phyloP scores from a whole-genome alignment of 2,113 vertebrate species.

The Salvelinus sp. region DNA sequence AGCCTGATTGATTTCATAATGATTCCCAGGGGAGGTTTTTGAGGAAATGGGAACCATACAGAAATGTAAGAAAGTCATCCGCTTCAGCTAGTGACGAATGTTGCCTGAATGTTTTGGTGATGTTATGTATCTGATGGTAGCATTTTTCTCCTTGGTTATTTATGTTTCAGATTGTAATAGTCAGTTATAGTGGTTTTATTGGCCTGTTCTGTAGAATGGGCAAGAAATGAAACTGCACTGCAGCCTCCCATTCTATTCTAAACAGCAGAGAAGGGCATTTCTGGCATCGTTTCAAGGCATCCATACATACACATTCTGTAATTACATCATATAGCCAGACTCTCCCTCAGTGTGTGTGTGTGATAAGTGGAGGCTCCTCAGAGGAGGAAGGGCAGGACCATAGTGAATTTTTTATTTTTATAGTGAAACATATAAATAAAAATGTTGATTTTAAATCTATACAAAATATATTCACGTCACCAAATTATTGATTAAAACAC shows the following conservation, averaged over 20 bases:
- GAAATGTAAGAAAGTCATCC: background rate
- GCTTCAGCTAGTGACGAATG: background rate
- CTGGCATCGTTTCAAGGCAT: constrained; percentile 32
- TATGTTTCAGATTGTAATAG: background rate
- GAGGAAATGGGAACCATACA: background rate
- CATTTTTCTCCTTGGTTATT: constrained; percentile 6
- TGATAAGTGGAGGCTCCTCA: too few species aligned
- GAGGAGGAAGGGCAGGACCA: too few species aligned
- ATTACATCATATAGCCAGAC: background rate
- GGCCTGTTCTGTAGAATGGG: background rate
- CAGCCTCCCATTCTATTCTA: constrained; percentile 36
- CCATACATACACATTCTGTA: background rate
- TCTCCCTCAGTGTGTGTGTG: too few species aligned
- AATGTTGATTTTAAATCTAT: too few species aligned
- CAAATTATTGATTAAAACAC: too few species aligned
- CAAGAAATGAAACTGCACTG: background rate
- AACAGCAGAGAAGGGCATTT: constrained; percentile 30
- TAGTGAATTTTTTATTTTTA: too few species aligned
- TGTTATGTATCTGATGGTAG: background rate
- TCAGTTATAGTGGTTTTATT: background rate
- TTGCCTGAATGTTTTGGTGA: background rate
- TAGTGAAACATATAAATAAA: too few species aligned
- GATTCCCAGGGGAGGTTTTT: background rate
- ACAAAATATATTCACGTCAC: too few species aligned
- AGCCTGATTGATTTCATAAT: background rate